Evolutionary conservation across 2,888 invertebrate species (phyloP), one percentile per base, ranked within the genome.

Genomic region (Cylloceria caligata): DNA sequence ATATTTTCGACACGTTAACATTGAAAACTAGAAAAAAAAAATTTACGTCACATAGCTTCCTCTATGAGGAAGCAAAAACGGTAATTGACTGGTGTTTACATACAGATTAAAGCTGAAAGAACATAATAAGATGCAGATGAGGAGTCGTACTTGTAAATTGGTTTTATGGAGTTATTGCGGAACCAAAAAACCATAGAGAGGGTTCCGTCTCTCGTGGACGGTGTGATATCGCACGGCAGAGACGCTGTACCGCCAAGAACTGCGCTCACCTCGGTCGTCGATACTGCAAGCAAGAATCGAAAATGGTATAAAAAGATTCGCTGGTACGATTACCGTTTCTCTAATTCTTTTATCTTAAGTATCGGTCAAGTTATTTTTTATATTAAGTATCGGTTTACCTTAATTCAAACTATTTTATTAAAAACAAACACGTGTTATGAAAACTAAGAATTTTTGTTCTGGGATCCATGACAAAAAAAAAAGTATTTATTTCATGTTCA

Each of bases 181-280:
- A 97, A 98, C 98, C 98, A 98, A 72, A 98, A 95, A 87, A 98
- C 97, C 97, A 98, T 97, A 93, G 97, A 97, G 82, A 98, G 97
- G 84, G 97, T 95, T 93, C 98, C 98, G 89, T 97, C 97, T 88
- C 95, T 95, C 76, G 96, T 95, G 91, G 96, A 95, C 74, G 97
- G 97, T 88, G 96, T 96, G 93, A 98, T 97, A 94, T 98, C 97
- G 94, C 98, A 98, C 45, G 98, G 98, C 89, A 98, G 93, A 69
- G 96, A 96, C 79, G 97, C 97, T 86, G 96, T 97, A 71, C 96
- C 95, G 6, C 97, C 97, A 85, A 97, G 94, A 55, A 98, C 97
- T 11, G 97, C 97, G 89, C 96, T 97, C 86, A 98, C 97, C 85
- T 95, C 94, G 77, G 95, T 95, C 69, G 95, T 95, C 87, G 95